Conservation (phyloP, 1,140 invertebrate species). For the Pseudomyrmex gracilis region DNA sequence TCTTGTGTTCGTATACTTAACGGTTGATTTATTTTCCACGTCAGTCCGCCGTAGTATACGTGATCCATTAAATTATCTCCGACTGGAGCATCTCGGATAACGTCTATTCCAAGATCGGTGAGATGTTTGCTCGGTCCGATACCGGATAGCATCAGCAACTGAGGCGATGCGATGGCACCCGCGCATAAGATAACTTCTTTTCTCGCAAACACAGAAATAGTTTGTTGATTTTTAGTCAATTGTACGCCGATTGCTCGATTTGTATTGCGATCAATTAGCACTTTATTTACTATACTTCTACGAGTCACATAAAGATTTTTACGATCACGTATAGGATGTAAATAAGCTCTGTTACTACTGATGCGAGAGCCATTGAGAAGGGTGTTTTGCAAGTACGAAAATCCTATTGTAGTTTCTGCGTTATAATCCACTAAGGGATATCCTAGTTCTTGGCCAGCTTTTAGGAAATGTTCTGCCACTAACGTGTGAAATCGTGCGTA, state of each 20-base stretch:
- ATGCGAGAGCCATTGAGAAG: slow-evolving; percentile 90
- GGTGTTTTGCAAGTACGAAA: slow-evolving; percentile 88
- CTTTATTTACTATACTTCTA: slow-evolving; percentile 88
- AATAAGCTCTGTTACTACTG: slow-evolving; percentile 91
- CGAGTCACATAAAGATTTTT: slow-evolving; percentile 89
- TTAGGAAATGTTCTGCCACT: slow-evolving; percentile 89
- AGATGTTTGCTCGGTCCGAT: slow-evolving; percentile 91
- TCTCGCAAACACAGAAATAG: slow-evolving; percentile 86
- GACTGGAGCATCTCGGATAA: slow-evolving; percentile 90
- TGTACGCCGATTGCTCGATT: slow-evolving; percentile 89
- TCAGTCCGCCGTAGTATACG: slow-evolving; percentile 89
- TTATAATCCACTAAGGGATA: slow-evolving; percentile 91
- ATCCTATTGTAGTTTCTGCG: slow-evolving; percentile 88
- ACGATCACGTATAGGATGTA: slow-evolving; percentile 88
- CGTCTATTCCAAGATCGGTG: slow-evolving; percentile 86
- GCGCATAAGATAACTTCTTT: slow-evolving; percentile 92
- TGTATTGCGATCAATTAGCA: slow-evolving; percentile 89
- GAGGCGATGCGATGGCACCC: slow-evolving; percentile 91
- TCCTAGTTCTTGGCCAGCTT: slow-evolving; percentile 88
- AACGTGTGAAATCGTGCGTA: slow-evolving; percentile 87
- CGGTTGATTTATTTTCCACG: slow-evolving; percentile 88
- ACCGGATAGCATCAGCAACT: slow-evolving; percentile 93
- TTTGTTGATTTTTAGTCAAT: slow-evolving; percentile 86
- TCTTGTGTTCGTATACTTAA: slow-evolving; percentile 68
- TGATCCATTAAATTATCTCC: slow-evolving; percentile 94